Percentiles rank a stretch among this genome's conserved stretches.
Evolutionary conservation across 2,888 invertebrate genomes (phyloP).

Genomic region (Aspidapion aeneum): DNA sequence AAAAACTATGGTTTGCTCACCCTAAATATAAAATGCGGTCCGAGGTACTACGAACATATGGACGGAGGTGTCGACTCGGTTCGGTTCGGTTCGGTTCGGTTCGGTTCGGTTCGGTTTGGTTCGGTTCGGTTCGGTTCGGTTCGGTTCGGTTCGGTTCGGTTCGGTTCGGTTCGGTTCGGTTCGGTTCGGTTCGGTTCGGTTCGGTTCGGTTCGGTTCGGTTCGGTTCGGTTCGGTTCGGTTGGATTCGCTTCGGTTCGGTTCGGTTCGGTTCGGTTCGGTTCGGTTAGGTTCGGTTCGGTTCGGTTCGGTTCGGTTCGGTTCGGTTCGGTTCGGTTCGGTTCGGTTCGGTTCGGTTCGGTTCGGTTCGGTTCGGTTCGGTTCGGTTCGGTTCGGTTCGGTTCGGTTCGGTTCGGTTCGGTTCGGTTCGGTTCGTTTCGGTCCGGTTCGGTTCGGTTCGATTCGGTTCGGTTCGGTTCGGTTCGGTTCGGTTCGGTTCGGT

Average conservation of each 20-base stretch:
- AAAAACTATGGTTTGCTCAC: too few relatives aligned
- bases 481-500: constrained; percentile 4
- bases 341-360: constrained; percentile 4
- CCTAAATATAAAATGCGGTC: too few relatives aligned
- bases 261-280: too few relatives aligned
- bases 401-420: too few relatives aligned
- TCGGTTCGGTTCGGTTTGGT: constrained; percentile 2
- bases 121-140: constrained; percentile 2
- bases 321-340: constrained; percentile 4
- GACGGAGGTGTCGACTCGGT: too few relatives aligned
- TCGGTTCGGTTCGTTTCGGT: too few relatives aligned
- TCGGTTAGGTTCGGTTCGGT: too few relatives aligned
- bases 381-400: constrained; percentile 1
- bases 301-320: too few relatives aligned
- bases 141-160: constrained; percentile 2
- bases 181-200: constrained; percentile 2
- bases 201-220: constrained; percentile 1
- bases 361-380: constrained; percentile 4
- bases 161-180: constrained; percentile 4
- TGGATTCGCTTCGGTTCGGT: too few relatives aligned
- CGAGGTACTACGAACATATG: too few relatives aligned
- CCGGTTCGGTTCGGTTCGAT: constrained; percentile 1
- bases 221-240: constrained; percentile 4
- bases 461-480: constrained; percentile 3
- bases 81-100: constrained; percentile 4